Conservation (phyloP, 1,140 invertebrate species). For the Ceratosolen solmsi region DNA sequence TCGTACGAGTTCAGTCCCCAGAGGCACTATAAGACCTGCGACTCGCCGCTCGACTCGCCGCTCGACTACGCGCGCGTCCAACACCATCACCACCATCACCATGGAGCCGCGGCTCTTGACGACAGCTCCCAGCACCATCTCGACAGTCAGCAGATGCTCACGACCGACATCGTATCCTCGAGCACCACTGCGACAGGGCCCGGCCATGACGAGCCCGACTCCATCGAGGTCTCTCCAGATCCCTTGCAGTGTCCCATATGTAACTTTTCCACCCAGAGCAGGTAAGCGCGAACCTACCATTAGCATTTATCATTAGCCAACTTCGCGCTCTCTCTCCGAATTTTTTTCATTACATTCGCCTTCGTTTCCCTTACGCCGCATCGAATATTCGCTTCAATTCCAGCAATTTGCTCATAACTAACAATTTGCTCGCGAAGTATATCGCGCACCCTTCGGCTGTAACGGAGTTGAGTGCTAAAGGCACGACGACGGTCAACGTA, state of each 20-base stretch:
- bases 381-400: too few species aligned
- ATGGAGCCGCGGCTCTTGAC: background rate
- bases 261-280: conserved; percentile 51
- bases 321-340: too few species aligned
- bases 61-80: conserved; percentile 35
- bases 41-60: conserved; percentile 41
- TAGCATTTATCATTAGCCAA: too few species aligned
- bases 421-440: too few species aligned
- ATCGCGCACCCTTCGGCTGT: too few species aligned
- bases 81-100: too few species aligned
- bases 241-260: conserved; percentile 56
- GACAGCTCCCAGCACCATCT: conserved; percentile 7
- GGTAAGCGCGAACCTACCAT: conserved; percentile 52
- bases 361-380: too few species aligned
- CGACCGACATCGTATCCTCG: conserved; percentile 9
- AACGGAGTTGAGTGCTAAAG: too few species aligned
- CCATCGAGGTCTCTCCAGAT: conserved; percentile 2
- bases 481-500: too few species aligned
- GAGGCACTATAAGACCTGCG: conserved; percentile 49
- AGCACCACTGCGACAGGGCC: background rate
- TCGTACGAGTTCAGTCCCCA: conserved; percentile 52
- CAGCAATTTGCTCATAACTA: too few species aligned
- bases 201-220: conserved; percentile 3
- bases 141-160: background rate
- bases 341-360: too few species aligned